Evolutionary conservation across 2,797 vertebrate species (phyloP).

Genomic region (Oreochromis mossambicus): DNA sequence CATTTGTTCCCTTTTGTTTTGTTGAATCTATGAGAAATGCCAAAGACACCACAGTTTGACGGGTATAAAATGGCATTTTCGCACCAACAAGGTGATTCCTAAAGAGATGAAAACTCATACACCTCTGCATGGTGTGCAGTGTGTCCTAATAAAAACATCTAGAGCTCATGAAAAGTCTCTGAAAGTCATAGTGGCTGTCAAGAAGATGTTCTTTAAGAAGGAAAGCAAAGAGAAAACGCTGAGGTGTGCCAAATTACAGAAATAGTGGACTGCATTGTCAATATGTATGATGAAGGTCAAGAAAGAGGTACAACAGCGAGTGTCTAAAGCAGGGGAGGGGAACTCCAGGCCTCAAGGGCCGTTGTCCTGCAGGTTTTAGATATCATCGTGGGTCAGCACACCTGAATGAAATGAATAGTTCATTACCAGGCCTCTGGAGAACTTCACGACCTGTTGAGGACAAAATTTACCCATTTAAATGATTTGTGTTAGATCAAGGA

Average conservation of each 20-base stretch:
- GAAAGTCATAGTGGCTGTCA: neutral
- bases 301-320: accelerated
- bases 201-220: neutral
- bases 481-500: neutral
- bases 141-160: neutral
- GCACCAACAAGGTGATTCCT: neutral
- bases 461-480: neutral
- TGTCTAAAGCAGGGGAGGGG: neutral
- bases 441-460: neutral
- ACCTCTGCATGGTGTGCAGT: neutral
- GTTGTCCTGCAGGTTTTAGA: neutral
- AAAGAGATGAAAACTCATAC: neutral
- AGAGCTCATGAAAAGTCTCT: neutral
- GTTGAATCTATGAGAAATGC: neutral
- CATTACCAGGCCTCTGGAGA: neutral
- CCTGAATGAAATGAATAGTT: neutral
- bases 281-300: neutral
- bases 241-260: neutral
- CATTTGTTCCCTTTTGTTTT: neutral
- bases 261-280: neutral
- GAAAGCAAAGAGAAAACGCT: neutral
- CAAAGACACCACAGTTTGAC: neutral
- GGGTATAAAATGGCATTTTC: neutral
- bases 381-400: neutral
- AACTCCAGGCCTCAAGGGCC: neutral